Evolutionary conservation across 2,888 invertebrate genomes (phyloP).

Genomic region (Oscheius sp.): DNA sequence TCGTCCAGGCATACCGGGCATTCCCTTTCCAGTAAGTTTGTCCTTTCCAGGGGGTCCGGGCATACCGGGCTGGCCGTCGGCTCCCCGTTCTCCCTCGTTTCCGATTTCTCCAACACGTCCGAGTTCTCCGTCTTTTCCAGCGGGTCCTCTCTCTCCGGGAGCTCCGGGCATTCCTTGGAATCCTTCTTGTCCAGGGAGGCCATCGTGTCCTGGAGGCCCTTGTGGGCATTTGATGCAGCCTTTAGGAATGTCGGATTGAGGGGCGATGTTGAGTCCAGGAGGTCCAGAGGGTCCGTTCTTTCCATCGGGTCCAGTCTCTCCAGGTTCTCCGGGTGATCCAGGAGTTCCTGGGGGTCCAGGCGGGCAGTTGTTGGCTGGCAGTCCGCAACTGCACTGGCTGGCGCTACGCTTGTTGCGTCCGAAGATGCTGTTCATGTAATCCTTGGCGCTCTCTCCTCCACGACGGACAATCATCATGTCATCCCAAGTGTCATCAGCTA

Average conservation of each 20-base stretch:
- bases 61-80: slow-evolving; percentile 42
- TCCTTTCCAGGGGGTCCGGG: slow-evolving; percentile 43
- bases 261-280: slow-evolving; percentile 57
- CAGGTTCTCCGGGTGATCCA: slow-evolving; percentile 62
- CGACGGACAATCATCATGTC: slow-evolving; percentile 56
- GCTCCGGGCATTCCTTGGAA: slow-evolving; percentile 59
- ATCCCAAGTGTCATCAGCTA: slow-evolving; percentile 63
- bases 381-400: slow-evolving; percentile 60
- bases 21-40: slow-evolving; percentile 60
- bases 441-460: slow-evolving; percentile 54
- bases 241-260: slow-evolving; percentile 54
- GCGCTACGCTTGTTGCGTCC: slow-evolving; percentile 60
- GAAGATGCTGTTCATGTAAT: slow-evolving; percentile 59
- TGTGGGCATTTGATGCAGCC: slow-evolving; percentile 65
- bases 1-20: slow-evolving; percentile 57
- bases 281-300: slow-evolving; percentile 62
- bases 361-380: slow-evolving; percentile 60
- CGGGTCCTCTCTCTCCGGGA: slow-evolving; percentile 53
- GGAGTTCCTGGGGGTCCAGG: slow-evolving; percentile 63
- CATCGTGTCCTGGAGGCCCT: slow-evolving; percentile 57
- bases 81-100: slow-evolving; percentile 50
- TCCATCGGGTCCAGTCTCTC: slow-evolving; percentile 62
- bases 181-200: slow-evolving; percentile 52
- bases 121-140: slow-evolving; percentile 59
- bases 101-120: slow-evolving; percentile 59